Conservation (phyloP, 2,113 vertebrate genomes). For the Cyprinodon variegatus region DNA sequence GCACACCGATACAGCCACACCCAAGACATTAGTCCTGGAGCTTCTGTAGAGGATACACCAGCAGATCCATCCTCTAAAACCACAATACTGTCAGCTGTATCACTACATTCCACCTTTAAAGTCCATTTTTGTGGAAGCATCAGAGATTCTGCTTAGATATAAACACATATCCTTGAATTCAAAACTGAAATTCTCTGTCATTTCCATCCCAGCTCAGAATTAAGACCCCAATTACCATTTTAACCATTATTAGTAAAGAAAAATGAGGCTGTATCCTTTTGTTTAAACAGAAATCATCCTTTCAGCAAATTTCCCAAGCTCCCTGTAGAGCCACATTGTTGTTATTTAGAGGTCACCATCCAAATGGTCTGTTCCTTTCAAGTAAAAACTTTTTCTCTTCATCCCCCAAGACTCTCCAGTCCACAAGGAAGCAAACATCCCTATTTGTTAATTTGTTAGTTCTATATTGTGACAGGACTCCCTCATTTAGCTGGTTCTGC, state of each 20-base stretch:
- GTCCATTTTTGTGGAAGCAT: background rate
- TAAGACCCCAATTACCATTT: background rate
- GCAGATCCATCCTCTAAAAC: no score
- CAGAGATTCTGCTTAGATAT: background rate
- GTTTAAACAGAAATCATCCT: background rate
- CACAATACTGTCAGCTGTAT: no score
- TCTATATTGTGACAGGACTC: conserved; percentile 53
- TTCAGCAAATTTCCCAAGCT: background rate
- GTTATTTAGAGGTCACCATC: conserved; percentile 23
- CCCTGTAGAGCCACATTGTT: background rate
- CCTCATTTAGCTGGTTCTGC: conserved; percentile 61
- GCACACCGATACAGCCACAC: no score
- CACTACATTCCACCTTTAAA: background rate
- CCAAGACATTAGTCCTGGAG: no score
- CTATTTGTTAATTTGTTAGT: conserved; percentile 60
- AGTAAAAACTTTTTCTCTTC: conserved; percentile 26
- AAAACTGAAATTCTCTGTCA: background rate
- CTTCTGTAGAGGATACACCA: no score
- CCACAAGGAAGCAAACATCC: conserved; percentile 30
- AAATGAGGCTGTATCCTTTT: background rate
- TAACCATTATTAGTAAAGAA: background rate
- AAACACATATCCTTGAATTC: background rate
- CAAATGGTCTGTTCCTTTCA: background rate
- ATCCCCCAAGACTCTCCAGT: conserved; percentile 19
- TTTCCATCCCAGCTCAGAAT: background rate